Evolutionary conservation across 2,888 invertebrate genomes (phyloP).

Genomic region (Notocelia uddmanniana): DNA sequence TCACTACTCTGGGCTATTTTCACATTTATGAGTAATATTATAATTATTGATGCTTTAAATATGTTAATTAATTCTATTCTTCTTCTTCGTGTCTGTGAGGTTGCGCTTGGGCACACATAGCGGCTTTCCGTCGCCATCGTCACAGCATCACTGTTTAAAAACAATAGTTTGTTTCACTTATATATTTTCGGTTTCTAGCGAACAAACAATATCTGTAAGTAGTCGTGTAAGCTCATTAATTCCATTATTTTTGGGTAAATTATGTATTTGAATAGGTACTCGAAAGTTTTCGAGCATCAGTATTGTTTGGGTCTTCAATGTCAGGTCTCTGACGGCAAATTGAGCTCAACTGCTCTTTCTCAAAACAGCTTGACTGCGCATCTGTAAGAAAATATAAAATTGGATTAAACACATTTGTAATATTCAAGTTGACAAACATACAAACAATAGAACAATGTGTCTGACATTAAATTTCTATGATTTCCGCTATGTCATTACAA

Average conservation of each 20-base stretch:
- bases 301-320: constrained; percentile 50
- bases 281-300: constrained; percentile 56
- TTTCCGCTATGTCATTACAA: constrained; percentile 3
- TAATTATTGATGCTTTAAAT: constrained; percentile 59
- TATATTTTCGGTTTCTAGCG: constrained; percentile 52
- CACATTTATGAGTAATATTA: constrained; percentile 64
- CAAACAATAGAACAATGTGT: constrained; percentile 22
- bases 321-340: constrained; percentile 48
- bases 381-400: constrained; percentile 30
- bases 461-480: background rate
- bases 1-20: constrained; percentile 58
- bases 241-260: constrained; percentile 62
- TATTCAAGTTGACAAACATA: constrained; percentile 10
- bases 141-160: constrained; percentile 64
- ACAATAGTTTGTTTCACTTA: constrained; percentile 51
- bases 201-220: constrained; percentile 38
- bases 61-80: constrained; percentile 52
- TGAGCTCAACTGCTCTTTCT: constrained; percentile 49
- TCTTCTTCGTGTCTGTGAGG: constrained; percentile 47
- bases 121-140: constrained; percentile 62
- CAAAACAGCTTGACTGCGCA: constrained; percentile 44
- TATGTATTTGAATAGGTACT: constrained; percentile 56
- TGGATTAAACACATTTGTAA: constrained; percentile 8
- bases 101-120: constrained; percentile 45
- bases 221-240: constrained; percentile 53